Conservation (phyloP, 2,113 vertebrate genomes). For the Trogon surrucura region DNA sequence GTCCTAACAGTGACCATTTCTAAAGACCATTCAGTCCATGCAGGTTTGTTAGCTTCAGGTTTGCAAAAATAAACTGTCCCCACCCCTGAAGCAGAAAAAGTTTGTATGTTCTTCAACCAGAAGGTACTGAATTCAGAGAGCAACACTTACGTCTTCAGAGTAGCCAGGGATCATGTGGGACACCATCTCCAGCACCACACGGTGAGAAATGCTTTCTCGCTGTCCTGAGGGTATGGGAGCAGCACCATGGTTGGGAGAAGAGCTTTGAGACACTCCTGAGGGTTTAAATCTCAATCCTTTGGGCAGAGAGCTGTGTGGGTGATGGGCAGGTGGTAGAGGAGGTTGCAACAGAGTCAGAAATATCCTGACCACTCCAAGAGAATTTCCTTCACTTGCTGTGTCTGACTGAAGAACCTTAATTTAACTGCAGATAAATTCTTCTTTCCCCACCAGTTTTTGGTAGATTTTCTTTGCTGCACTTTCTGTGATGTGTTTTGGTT, state of each 20-base stretch:
- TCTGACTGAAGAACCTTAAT: not conserved
- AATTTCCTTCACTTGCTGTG: not conserved
- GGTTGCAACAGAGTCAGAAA: not conserved
- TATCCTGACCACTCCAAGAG: not conserved
- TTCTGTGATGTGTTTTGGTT: not conserved
- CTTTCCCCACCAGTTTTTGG: not conserved
- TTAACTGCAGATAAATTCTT: not conserved
- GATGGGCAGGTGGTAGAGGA: not conserved
- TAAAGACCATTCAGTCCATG: accelerated
- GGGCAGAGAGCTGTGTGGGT: not conserved
- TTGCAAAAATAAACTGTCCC: not conserved
- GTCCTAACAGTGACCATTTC: not conserved
- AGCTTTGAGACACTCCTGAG: not conserved
- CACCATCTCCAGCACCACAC: not conserved
- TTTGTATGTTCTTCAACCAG: not conserved
- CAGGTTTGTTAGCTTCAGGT: not conserved
- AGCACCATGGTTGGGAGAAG: not conserved
- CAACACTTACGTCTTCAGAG: not conserved
- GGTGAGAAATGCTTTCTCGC: not conserved
- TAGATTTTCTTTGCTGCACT: not conserved
- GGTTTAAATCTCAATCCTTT: not conserved
- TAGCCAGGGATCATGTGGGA: accelerated
- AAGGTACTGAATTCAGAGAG: not conserved
- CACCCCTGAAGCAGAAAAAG: not conserved
- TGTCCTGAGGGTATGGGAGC: not conserved